Conservation (phyloP, 2,113 vertebrate genomes). For the Chelonoidis abingdonii region DNA sequence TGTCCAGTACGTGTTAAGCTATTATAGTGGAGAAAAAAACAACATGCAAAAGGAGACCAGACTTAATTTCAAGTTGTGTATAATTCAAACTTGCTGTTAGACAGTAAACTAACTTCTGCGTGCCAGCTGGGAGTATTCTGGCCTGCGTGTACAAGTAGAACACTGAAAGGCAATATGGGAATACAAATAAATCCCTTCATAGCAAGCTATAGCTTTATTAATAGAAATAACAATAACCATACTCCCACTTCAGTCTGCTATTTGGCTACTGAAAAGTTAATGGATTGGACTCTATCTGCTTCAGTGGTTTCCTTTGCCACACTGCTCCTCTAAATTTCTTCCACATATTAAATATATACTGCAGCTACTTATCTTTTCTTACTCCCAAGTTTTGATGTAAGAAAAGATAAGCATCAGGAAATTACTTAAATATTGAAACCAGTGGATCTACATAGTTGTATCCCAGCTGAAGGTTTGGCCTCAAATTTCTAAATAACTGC, state of each 20-base stretch:
- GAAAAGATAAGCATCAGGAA: background rate
- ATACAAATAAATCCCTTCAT: background rate
- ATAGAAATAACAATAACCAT: background rate
- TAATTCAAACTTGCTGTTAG: background rate
- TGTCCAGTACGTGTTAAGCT: background rate
- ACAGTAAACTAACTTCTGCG: background rate
- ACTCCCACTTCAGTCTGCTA: background rate
- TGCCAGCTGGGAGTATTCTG: background rate
- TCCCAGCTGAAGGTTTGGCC: background rate
- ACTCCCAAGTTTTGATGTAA: too few relatives aligned
- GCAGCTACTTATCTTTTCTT: background rate
- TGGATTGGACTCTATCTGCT: background rate
- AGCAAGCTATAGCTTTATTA: background rate
- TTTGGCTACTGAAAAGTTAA: background rate
- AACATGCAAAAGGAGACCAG: background rate
- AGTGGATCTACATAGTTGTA: too few relatives aligned
- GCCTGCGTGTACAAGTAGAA: background rate
- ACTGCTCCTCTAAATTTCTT: fast-evolving
- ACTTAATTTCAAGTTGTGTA: background rate
- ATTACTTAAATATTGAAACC: background rate
- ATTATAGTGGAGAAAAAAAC: background rate
- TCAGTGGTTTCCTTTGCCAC: background rate
- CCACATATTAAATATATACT: background rate
- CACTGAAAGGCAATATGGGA: background rate
- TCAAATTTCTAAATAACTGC: background rate